Conservation (phyloP, 35 echinoderm and acorn worm species). For the Lytechinus variegatus region DNA sequence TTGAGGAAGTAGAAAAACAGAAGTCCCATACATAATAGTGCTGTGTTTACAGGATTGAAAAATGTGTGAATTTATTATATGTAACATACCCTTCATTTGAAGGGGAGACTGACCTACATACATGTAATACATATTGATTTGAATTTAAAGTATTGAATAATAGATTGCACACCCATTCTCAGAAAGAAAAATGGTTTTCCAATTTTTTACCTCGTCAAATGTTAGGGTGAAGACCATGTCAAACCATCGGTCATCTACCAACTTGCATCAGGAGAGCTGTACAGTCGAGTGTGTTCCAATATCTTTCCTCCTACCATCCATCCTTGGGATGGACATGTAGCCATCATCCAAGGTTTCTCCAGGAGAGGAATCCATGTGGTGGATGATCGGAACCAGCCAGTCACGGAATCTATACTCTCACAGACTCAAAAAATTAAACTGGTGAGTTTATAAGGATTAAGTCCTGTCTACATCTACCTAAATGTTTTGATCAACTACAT, state of each 20-base stretch:
- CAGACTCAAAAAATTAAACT: slow-evolving; percentile 86
- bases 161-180: too few relatives aligned
- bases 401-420: slow-evolving; percentile 73
- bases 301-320: slow-evolving; percentile 76
- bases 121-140: too few relatives aligned
- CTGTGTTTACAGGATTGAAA: too few relatives aligned
- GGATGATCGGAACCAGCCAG: slow-evolving; percentile 75
- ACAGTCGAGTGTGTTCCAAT: slow-evolving; percentile 76
- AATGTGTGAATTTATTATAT: too few relatives aligned
- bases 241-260: slow-evolving; percentile 91
- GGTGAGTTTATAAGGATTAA: slow-evolving; percentile 49
- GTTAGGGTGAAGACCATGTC: slow-evolving; percentile 87
- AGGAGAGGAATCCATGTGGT: slow-evolving; percentile 83
- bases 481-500: background rate
- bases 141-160: too few relatives aligned
- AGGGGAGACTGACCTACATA: too few relatives aligned
- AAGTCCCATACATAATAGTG: too few relatives aligned
- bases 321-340: slow-evolving; percentile 84
- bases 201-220: background rate
- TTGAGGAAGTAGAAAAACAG: too few relatives aligned
- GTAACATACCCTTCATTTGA: too few relatives aligned
- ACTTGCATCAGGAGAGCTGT: slow-evolving; percentile 83
- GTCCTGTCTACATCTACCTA: too few relatives aligned
- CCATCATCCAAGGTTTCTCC: slow-evolving; percentile 83
- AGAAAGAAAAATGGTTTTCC: background rate